Conservation (phyloP, 2,797 vertebrate species). For the Chrysolophus pictus region DNA sequence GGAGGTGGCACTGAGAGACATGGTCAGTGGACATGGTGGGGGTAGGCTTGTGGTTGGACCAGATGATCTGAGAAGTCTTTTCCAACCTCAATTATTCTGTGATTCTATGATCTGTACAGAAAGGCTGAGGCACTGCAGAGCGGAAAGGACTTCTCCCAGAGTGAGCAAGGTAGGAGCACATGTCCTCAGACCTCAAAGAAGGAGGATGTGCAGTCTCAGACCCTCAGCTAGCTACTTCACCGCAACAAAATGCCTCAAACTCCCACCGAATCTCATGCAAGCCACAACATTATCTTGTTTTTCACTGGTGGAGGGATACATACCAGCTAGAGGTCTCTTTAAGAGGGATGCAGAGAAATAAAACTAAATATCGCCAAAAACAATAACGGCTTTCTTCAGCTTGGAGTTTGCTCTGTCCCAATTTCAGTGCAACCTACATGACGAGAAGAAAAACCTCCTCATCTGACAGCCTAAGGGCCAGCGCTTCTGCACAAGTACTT, state of each 20-base stretch:
- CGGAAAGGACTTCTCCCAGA: not conserved
- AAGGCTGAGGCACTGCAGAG: not conserved
- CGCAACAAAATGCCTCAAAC: not conserved
- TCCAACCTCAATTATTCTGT: no score
- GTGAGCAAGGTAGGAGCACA: fast-evolving
- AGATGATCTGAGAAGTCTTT: no score
- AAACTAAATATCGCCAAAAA: not conserved
- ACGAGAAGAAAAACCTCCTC: not conserved
- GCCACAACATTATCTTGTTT: not conserved
- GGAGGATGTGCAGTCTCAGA: not conserved
- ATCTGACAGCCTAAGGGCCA: not conserved
- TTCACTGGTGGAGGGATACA: not conserved
- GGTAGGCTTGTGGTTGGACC: no score
- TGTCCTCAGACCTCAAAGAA: not conserved
- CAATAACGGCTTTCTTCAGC: not conserved
- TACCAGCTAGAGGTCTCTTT: not conserved
- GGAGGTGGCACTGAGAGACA: no score
- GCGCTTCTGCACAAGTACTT: not conserved
- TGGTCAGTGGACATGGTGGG: no score
- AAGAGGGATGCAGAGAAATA: not conserved
- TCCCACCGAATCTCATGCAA: not conserved
- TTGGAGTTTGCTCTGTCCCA: not conserved
- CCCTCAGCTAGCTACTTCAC: not conserved
- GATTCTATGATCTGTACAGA: not conserved
- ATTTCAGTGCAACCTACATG: not conserved